Evolutionary conservation across 2,888 invertebrate species (phyloP).

Genomic region (Thereva nobilitata): DNA sequence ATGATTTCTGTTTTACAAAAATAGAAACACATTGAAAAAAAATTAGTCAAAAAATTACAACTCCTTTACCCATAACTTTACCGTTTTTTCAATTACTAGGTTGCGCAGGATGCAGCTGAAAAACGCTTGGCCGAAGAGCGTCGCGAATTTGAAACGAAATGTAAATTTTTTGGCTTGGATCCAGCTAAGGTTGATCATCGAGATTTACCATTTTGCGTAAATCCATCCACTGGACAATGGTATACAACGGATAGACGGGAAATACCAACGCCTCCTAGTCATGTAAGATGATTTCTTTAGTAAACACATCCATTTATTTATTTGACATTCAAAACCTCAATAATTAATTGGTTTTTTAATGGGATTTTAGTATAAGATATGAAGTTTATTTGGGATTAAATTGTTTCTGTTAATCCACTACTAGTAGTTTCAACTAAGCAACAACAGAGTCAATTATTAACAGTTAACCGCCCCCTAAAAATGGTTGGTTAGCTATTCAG

Average conservation of each 20-base stretch:
- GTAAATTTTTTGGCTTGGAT: conserved; percentile 55
- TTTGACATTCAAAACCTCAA: too few relatives aligned
- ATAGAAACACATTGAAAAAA: too few relatives aligned
- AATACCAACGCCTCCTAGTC: conserved; percentile 53
- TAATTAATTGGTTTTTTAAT: too few relatives aligned
- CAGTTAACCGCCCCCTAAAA: too few relatives aligned
- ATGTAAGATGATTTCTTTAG: conserved; percentile 43
- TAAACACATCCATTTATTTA: too few relatives aligned
- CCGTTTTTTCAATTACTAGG: conserved; percentile 44
- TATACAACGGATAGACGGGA: conserved; percentile 51
- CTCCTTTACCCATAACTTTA: background rate
- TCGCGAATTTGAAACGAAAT: conserved; percentile 54
- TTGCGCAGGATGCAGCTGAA: conserved; percentile 56
- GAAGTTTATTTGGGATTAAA: too few relatives aligned
- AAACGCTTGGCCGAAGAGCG: conserved; percentile 53
- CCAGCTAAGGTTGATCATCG: conserved; percentile 50
- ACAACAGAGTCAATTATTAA: too few relatives aligned
- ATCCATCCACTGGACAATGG: conserved; percentile 56
- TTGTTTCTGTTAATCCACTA: too few relatives aligned
- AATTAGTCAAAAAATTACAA: background rate
- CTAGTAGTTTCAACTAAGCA: too few relatives aligned
- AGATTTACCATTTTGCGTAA: conserved; percentile 54
- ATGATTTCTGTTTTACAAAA: too few relatives aligned
- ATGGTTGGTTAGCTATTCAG: too few relatives aligned
- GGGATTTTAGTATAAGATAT: too few relatives aligned